Evolutionary conservation across 2,113 vertebrate species (phyloP), one percentile per base, ranked within the genome.

Genomic region (Hippolais icterina): DNA sequence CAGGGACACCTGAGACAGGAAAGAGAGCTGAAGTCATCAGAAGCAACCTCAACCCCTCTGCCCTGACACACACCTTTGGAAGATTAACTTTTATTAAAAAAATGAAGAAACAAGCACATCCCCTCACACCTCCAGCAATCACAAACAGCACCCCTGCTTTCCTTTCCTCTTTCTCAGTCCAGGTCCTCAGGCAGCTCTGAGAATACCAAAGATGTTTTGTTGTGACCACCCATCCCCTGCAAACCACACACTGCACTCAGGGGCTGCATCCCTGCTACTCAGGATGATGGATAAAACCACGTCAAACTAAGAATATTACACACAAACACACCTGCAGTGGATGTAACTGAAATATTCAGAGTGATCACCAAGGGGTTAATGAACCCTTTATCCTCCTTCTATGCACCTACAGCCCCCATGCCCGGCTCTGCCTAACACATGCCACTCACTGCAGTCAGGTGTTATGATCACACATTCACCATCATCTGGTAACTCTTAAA

Each of bases 271-370:
- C 75, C 47, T 23, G 5, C 70, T 69, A 49, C 71, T 80, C 8
- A 61, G 21, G 13, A 15, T 10, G 42, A 42, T 27, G 39, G 33
- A 39, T 4, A 50, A 87, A 84, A 19, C 19, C 60, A 12, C 0
- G 2, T 12, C 29, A 74, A 60, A 69, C 7, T 10, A 46, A 1
- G 0, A 31, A 15, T 2, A 35, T 2, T 29, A 10, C 15, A 24
- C 13, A 41, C 1, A 19, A 39, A 46, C 14, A 8, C 2, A 63
- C 0, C 39, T 33, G 29, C 0, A 16, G 41, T 2, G 12, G 65
- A 4, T 18, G 5, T 6, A 11, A 57, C 24, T 11, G 37, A 31
- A 33, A 42, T 42, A 41, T 19, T 28, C 29, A 39, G 15, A 37
- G n/a, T 2, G 39, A 31, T 49, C 68, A 70, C 17, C 44, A 33